A percentile compares a stretch with the other conserved stretches of the same genome.
phyloP scores from a whole-genome alignment of 2,888 invertebrate species.

The Stenodera caucasica region DNA sequence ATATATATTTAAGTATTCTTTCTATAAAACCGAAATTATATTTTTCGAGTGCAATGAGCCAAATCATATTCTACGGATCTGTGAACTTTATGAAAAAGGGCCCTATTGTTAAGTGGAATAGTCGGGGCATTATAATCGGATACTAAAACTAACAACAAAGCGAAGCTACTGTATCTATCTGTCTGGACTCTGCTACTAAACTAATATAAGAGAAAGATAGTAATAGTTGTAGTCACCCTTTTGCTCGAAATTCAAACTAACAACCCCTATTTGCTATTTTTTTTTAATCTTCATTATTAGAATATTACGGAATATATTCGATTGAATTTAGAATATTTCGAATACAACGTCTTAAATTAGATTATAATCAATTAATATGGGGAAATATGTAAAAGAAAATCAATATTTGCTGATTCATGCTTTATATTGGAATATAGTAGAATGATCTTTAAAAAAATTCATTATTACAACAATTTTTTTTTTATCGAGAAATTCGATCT shows the following conservation, averaged over 20 bases:
- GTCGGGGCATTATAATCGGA: conserved; percentile 52
- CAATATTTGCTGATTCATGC: too few relatives aligned
- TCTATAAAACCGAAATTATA: conserved; percentile 49
- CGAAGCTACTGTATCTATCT: conserved; percentile 45
- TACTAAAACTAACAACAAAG: conserved; percentile 47
- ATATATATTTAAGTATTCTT: too few relatives aligned
- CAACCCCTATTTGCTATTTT: conserved; percentile 22
- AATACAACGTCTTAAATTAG: too few relatives aligned
- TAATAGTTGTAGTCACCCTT: conserved; percentile 16
- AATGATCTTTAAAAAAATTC: too few relatives aligned
- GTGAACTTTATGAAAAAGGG: conserved; percentile 50
- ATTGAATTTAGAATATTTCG: too few relatives aligned
- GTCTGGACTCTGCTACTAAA: not conserved
- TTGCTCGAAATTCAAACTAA: too few relatives aligned
- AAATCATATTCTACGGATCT: conserved; percentile 54
- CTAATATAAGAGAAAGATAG: not conserved
- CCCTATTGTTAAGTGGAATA: conserved; percentile 42
- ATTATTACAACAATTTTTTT: too few relatives aligned
- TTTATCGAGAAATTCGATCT: too few relatives aligned
- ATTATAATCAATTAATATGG: too few relatives aligned
- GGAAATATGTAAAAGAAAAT: too few relatives aligned
- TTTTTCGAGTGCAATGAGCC: conserved; percentile 56
- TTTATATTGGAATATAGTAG: too few relatives aligned
- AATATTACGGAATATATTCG: not conserved
- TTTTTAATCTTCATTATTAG: conserved; percentile 18